phyloP scores from a whole-genome alignment of 2,888 invertebrate species.

The Oeneis ivallda region DNA sequence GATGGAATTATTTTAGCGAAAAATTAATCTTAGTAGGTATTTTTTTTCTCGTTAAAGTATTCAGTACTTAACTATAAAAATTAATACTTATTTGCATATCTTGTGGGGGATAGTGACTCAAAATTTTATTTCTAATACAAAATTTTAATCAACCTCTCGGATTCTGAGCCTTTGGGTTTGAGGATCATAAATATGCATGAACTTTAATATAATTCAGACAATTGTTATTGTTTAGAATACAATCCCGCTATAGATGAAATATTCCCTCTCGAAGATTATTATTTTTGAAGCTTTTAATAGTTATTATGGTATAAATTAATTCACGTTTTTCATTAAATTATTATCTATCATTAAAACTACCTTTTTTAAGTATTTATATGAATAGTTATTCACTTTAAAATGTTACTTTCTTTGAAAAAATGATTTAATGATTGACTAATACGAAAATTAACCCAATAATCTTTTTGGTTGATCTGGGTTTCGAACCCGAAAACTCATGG shows the following conservation, averaged over 20 bases:
- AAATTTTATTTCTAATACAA: slow-evolving; percentile 15
- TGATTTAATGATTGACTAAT: too few relatives aligned
- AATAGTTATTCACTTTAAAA: too few relatives aligned
- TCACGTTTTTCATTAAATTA: too few relatives aligned
- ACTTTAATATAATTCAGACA: slow-evolving; percentile 4
- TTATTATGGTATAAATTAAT: too few relatives aligned
- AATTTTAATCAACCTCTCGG: slow-evolving; percentile 13
- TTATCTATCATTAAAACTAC: too few relatives aligned
- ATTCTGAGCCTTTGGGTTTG: neutral
- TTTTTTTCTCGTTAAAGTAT: neutral
- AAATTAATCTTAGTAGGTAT: neutral
- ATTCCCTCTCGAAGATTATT: neutral
- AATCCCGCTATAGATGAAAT: neutral
- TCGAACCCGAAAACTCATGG: too few relatives aligned
- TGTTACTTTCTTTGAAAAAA: too few relatives aligned
- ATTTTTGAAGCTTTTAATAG: too few relatives aligned
- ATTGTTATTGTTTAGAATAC: slow-evolving; percentile 1
- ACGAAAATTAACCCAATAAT: too few relatives aligned
- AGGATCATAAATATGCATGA: slow-evolving; percentile 14
- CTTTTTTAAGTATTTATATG: too few relatives aligned
- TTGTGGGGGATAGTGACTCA: neutral
- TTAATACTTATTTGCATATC: neutral
- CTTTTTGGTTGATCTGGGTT: too few relatives aligned
- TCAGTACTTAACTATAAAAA: neutral
- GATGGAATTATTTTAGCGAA: too few relatives aligned